Percentiles rank a stretch among this genome's conserved stretches.
phyloP scores from a whole-genome alignment of 2,888 invertebrate species.

The Merodon equestris region DNA sequence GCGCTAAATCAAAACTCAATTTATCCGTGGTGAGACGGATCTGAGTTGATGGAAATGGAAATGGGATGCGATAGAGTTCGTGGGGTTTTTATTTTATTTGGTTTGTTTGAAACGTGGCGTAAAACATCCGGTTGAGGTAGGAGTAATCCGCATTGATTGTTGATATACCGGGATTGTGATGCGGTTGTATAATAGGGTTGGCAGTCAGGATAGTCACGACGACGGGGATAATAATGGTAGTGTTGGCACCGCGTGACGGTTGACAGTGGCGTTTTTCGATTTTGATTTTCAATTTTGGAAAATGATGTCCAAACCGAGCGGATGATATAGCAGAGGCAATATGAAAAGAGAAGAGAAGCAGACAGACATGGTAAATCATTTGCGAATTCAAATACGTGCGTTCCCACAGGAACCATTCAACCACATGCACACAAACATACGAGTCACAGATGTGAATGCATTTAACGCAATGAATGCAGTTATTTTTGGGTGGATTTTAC shows the following conservation, averaged over 20 bases:
- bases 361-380: too few relatives aligned
- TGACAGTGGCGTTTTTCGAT: conserved; percentile 17
- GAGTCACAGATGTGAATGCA: too few relatives aligned
- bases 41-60: conserved; percentile 76
- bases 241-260: conserved; percentile 43
- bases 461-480: too few relatives aligned
- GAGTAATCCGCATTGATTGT: conserved; percentile 50
- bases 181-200: background rate
- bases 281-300: conserved; percentile 53
- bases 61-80: conserved; percentile 1
- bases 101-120: conserved; percentile 50
- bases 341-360: conserved; percentile 44
- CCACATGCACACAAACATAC: too few relatives aligned
- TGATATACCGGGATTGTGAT: conserved; percentile 28
- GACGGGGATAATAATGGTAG: conserved; percentile 22
- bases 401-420: too few relatives aligned
- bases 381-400: too few relatives aligned
- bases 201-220: background rate
- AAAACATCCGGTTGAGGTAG: conserved; percentile 60
- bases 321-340: conserved; percentile 8
- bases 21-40: conserved; percentile 90
- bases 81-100: conserved; percentile 7
- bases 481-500: too few relatives aligned
- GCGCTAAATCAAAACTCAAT: conserved; percentile 89
- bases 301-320: conserved; percentile 9